Conservation (phyloP, 2,888 invertebrate species). For the Lasioglossum figueresi region DNA sequence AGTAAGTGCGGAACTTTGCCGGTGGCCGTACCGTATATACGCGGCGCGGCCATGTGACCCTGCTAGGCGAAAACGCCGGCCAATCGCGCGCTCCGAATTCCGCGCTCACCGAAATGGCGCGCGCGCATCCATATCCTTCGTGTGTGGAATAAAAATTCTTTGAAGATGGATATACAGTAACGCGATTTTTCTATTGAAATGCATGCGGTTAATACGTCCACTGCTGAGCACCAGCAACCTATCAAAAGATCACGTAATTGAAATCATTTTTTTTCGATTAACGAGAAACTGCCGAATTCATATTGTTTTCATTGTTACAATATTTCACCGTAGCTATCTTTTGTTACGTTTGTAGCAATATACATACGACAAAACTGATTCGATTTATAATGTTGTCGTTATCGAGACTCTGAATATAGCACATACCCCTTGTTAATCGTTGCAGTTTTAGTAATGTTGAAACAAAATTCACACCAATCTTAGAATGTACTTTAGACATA, state of each 20-base stretch:
- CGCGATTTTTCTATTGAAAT: not conserved
- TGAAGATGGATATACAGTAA: not conserved
- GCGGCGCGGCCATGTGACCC: conserved; percentile 56
- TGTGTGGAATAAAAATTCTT: not conserved
- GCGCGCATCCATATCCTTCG: conserved; percentile 12
- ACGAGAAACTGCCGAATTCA: not conserved
- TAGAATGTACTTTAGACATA: not conserved
- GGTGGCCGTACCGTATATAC: conserved; percentile 66
- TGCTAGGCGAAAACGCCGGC: not conserved
- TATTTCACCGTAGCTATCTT: not conserved
- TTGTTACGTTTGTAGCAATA: not conserved
- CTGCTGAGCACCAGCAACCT: not conserved
- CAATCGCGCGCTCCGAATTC: conserved; percentile 13
- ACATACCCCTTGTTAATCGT: not conserved
- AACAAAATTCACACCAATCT: not conserved
- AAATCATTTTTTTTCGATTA: too few relatives aligned
- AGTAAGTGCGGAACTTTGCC: conserved; percentile 71
- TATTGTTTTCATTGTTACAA: not conserved
- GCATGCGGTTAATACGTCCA: not conserved
- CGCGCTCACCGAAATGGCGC: conserved; percentile 27
- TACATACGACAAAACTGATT: not conserved
- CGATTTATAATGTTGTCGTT: not conserved
- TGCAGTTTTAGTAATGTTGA: not conserved
- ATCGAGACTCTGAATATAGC: not conserved
- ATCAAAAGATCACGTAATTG: not conserved